phyloP scores from a whole-genome alignment of 2,888 invertebrate genomes.

The Drosophila histrio region DNA sequence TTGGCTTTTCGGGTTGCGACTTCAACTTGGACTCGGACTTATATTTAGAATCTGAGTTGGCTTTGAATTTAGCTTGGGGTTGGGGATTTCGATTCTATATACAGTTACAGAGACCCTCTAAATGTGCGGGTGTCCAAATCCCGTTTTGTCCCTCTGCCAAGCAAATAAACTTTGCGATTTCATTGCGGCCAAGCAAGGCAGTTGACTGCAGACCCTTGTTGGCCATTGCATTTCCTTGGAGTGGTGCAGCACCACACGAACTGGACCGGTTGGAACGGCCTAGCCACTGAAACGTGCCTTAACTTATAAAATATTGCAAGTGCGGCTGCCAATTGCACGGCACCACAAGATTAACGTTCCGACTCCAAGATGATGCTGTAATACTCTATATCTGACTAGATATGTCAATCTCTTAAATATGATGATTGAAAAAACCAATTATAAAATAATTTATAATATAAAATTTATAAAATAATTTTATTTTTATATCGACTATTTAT shows the following conservation, averaged over 20 bases:
- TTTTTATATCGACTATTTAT: too few species aligned
- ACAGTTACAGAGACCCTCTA: not conserved
- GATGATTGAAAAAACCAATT: too few species aligned
- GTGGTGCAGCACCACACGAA: not conserved
- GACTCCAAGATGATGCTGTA: not conserved
- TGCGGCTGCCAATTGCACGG: conserved; percentile 62
- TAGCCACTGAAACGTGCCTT: conserved; percentile 77
- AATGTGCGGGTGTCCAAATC: conserved; percentile 6
- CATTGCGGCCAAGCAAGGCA: conserved; percentile 63
- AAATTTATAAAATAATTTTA: too few species aligned
- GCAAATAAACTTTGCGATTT: conserved; percentile 71
- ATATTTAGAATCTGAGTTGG: not conserved
- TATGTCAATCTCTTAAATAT: too few species aligned
- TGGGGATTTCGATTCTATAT: conserved; percentile 1
- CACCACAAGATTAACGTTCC: conserved; percentile 2
- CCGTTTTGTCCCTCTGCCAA: not conserved
- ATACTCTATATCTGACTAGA: too few species aligned
- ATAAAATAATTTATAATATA: too few species aligned
- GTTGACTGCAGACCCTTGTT: conserved; percentile 49
- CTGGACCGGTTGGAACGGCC: conserved; percentile 29
- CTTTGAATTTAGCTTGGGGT: conserved; percentile 3
- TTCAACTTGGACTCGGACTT: conserved; percentile 8
- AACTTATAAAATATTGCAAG: conserved; percentile 72
- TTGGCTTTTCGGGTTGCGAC: not conserved
- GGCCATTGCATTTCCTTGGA: not conserved